Evolutionary conservation across 2,797 vertebrate genomes (phyloP).

Genomic region (Sphenopsis melanotis): DNA sequence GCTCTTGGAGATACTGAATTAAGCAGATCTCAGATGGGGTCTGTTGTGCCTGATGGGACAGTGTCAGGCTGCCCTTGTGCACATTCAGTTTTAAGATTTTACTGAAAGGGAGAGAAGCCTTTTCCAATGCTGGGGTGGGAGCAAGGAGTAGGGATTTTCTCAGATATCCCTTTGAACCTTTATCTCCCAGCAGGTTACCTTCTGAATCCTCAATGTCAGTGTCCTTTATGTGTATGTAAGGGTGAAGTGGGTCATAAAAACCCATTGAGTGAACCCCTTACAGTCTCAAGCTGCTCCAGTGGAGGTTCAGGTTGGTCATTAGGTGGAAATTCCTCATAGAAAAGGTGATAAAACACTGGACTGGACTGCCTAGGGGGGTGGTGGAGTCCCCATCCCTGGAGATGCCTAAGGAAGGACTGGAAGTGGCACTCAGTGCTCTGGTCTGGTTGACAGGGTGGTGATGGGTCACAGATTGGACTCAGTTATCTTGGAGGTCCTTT

Average conservation of each 20-base stretch:
- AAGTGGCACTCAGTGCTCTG: neutral
- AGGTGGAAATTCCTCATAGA: neutral
- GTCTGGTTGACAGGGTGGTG: neutral
- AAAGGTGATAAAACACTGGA: neutral
- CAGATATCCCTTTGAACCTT: neutral
- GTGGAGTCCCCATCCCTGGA: neutral
- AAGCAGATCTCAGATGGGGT: neutral
- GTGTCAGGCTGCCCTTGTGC: neutral
- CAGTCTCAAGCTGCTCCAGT: neutral
- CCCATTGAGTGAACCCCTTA: neutral
- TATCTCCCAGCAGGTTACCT: neutral
- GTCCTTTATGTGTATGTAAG: neutral
- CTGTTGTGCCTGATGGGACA: fast-evolving
- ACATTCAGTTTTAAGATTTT: neutral
- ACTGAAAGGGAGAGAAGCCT: neutral
- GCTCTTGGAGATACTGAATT: neutral
- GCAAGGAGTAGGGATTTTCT: neutral
- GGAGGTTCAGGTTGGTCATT: neutral
- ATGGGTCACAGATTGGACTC: neutral
- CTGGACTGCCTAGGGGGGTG: neutral
- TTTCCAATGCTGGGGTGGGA: neutral
- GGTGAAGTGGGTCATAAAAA: neutral
- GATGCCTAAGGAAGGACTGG: neutral
- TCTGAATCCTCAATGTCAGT: neutral
- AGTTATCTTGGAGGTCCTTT: neutral